Conservation (phyloP, 2,113 vertebrate species). For the Patagioenas fasciata region DNA sequence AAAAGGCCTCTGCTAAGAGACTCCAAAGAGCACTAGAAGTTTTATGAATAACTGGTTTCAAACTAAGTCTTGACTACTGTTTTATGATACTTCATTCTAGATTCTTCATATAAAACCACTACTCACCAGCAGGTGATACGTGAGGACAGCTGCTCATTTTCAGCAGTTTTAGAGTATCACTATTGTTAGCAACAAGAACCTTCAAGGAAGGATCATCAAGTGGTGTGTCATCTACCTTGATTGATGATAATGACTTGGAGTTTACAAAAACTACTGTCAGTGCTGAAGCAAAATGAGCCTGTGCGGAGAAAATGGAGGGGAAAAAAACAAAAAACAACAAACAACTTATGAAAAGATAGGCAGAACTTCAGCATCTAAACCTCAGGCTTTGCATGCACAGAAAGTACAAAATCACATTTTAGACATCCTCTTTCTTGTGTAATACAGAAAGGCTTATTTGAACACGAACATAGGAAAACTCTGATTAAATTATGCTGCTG, state of each 20-base stretch:
- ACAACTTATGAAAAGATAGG: not conserved
- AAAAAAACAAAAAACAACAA: not conserved
- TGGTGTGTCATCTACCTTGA: conserved; percentile 84
- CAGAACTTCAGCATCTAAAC: not conserved
- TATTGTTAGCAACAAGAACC: conserved; percentile 85
- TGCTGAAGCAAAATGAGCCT: conserved; percentile 84
- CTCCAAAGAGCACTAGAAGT: not conserved
- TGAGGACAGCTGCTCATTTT: conserved; percentile 88
- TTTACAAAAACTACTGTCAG: conserved; percentile 86
- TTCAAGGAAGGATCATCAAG: conserved; percentile 86
- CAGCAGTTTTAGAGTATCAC: conserved; percentile 80
- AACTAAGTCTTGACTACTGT: not conserved
- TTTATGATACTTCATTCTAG: not conserved
- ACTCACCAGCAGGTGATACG: conserved; percentile 83
- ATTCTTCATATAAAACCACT: not conserved
- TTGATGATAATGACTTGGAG: conserved; percentile 83
- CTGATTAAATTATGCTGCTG: not conserved
- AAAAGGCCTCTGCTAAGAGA: not conserved
- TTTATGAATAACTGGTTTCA: not conserved
- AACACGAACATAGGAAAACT: not conserved
- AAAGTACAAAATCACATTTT: not conserved
- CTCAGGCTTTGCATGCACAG: rapidly evolving
- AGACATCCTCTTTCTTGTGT: not conserved
- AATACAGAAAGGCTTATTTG: not conserved
- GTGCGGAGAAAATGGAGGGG: not conserved